A percentile compares a stretch with the other conserved stretches of the same genome.
These are phyloP conservation scores for Ciconia boyciana DNA, from an alignment of 2,113 vertebrate genomes.

Conservation along the genomic window DNA sequence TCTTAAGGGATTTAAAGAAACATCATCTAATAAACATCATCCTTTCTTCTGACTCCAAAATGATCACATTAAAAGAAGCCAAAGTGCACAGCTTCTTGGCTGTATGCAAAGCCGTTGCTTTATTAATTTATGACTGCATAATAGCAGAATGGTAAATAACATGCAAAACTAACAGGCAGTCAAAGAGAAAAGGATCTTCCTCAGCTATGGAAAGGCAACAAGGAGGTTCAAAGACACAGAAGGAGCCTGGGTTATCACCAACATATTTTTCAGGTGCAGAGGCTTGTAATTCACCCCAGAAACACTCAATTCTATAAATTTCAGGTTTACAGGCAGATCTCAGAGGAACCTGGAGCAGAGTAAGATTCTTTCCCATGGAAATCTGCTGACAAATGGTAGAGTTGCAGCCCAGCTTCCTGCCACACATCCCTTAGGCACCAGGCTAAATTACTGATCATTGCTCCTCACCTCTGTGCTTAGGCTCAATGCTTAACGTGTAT, in stretches of 20 bases:
- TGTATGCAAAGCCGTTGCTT: background rate
- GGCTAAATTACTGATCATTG: background rate
- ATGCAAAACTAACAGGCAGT: background rate
- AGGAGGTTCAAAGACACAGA: background rate
- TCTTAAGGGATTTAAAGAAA: constrained; percentile 28
- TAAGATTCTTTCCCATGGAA: background rate
- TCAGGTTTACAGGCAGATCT: background rate
- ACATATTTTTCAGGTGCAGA: background rate
- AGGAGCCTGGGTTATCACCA: background rate
- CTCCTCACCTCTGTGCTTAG: background rate
- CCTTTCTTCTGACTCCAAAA: background rate
- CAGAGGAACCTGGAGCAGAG: background rate
- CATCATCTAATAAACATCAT: background rate
- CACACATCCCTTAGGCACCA: background rate
- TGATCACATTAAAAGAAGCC: background rate
- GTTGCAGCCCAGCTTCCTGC: background rate
- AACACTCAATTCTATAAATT: background rate
- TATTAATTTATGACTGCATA: constrained; percentile 56
- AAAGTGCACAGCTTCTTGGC: background rate
- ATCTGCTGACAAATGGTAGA: background rate
- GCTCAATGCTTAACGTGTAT: background rate
- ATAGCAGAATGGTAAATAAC: constrained; percentile 21
- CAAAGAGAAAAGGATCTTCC: background rate
- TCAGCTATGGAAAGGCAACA: background rate
- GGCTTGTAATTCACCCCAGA: background rate